These are phyloP conservation scores for Tetramorium bicarinatum DNA, from an alignment of 2,888 invertebrate species.

Conservation along the genomic window DNA sequence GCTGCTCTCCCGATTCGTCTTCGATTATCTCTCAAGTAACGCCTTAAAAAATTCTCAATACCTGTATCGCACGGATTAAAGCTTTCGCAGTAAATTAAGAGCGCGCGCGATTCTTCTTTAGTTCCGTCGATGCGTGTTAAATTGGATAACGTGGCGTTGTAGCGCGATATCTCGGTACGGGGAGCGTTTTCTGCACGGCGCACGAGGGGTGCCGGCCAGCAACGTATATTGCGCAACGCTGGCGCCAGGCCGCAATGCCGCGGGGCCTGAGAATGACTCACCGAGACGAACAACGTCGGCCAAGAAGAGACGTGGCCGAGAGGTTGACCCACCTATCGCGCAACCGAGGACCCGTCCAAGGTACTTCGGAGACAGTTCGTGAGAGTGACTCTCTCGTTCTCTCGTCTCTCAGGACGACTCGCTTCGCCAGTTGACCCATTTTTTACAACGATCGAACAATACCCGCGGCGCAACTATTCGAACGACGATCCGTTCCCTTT, in stretches of 20 bases:
- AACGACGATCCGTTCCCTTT: neutral
- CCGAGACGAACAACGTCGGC: constrained; percentile 77
- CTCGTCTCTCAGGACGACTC: constrained; percentile 66
- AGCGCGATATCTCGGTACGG: constrained; percentile 34
- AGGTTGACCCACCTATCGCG: constrained; percentile 82
- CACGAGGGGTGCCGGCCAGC: constrained; percentile 71
- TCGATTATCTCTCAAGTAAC: constrained; percentile 25
- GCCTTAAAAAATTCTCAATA: constrained; percentile 14
- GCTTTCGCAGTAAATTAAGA: constrained; percentile 41
- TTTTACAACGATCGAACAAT: constrained; percentile 53
- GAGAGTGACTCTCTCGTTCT: constrained; percentile 75
- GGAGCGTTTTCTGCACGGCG: constrained; percentile 35
- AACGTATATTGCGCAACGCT: constrained; percentile 80
- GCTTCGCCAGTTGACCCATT: constrained; percentile 67
- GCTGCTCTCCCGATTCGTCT: neutral
- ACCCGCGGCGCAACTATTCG: constrained; percentile 9
- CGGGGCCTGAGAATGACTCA: constrained; percentile 82
- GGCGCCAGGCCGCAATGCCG: constrained; percentile 83
- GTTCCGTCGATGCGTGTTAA: constrained; percentile 50
- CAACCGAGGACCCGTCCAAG: constrained; percentile 81
- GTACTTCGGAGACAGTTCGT: constrained; percentile 79
- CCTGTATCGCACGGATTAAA: constrained; percentile 19
- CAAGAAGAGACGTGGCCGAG: constrained; percentile 69
- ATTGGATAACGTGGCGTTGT: constrained; percentile 45
- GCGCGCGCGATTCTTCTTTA: constrained; percentile 62